Evolutionary conservation across 1,140 invertebrate genomes (phyloP).

Genomic region (Chelonus insularis): DNA sequence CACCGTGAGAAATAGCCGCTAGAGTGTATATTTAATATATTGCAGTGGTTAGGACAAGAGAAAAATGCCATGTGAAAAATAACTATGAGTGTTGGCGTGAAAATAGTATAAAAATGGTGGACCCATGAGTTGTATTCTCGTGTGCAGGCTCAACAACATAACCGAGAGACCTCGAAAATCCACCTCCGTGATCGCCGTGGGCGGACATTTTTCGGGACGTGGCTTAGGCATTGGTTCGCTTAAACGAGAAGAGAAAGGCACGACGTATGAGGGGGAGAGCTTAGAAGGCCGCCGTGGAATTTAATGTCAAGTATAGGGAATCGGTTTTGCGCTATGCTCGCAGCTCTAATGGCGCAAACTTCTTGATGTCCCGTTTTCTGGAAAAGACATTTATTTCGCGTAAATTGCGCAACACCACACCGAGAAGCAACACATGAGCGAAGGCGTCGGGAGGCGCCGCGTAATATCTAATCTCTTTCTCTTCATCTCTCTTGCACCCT

Average conservation of each 20-base stretch:
- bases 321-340: constrained; percentile 23
- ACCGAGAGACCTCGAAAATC: constrained; percentile 16
- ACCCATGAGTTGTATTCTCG: not conserved
- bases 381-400: constrained; percentile 33
- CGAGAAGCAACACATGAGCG: constrained; percentile 6
- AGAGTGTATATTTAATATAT: no score
- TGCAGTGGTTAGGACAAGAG: not conserved
- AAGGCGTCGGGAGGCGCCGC: constrained; percentile 32
- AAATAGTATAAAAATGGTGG: constrained; percentile 1
- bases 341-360: constrained; percentile 30
- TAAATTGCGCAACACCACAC: constrained; percentile 28
- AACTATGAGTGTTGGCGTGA: not conserved
- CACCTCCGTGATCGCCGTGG: constrained; percentile 31
- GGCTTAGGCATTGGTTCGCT: constrained; percentile 33
- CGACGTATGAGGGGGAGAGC: constrained; percentile 1
- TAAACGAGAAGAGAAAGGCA: constrained; percentile 32
- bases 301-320: constrained; percentile 36
- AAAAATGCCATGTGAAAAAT: not conserved
- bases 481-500: no score
- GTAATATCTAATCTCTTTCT: constrained; percentile 49
- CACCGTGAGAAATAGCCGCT: not conserved
- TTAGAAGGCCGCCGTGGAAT: constrained; percentile 34
- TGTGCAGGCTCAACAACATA: not conserved
- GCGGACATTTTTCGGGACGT: constrained; percentile 35
- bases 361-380: constrained; percentile 27